Base-by-base conservation (phyloP, 2,797 vertebrate species). In the Spatula clypeata region DNA sequence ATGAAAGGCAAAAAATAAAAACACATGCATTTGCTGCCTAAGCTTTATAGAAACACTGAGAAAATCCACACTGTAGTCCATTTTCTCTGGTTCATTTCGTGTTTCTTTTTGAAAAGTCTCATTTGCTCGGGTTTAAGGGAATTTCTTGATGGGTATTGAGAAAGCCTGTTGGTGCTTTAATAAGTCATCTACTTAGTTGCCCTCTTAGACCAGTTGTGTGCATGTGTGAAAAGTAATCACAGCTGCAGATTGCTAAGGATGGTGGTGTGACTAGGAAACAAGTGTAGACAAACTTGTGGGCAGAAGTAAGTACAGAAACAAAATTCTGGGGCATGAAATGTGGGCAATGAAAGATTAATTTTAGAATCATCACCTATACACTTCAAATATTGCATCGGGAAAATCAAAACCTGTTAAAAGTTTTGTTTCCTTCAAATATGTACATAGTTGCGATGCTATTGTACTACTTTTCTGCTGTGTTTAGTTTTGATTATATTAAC, bases 221-320 rank as follows among this genome's bases (percentile, higher is more conserved):
- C 1, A 1, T 49, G 40, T 26, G 31, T 36, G 27, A 26, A 53
- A 60, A 73, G 19, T 36, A 67, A 49, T 40, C 34, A 31, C 3
- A 65, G 38, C 20, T 91, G 9, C 6, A 70, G 20, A 19, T 29
- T 45, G 8, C 9, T 44, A 62, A 24, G 32, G 6, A 2, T 70
- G 29, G 23, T 2, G 2, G 4, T 75, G 26, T 5, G 26, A 21
- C 18, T 49, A 3, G 26, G 36, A 88, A 79, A 71, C 9, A 27
- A 71, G 3, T 0, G 0, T 20, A 49, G 47, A 29, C 6, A 60
- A 65, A 80, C 5, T 21, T 47, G 6, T 2, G 1, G 17, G 23
- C 11, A 75, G 36, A 70, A n/a, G 8, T 2, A 80, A 92, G 71
- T 42, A 12, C 1, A 57, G 11, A 80, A 74, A 16, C 3, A 21